Percentiles rank a stretch among this genome's conserved stretches.
These are phyloP conservation scores for Schrankia costaestrigalis DNA, from an alignment of 2,888 invertebrate genomes.

Conservation along the genomic window DNA sequence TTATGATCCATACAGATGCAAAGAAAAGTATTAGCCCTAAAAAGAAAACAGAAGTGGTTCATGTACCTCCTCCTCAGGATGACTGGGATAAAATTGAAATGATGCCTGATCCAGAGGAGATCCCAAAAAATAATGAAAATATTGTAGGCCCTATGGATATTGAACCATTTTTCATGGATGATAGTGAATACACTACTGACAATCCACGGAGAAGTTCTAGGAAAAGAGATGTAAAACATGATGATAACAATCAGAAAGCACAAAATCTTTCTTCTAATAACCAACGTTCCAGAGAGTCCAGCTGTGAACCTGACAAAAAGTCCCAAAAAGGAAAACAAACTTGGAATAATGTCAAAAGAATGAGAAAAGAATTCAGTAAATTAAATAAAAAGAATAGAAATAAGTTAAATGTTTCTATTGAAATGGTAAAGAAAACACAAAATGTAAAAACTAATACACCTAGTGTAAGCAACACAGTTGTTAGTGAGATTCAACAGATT, in stretches of 20 bases:
- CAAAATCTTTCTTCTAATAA: slow-evolving; percentile 37
- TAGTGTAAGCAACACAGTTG: slow-evolving; percentile 15
- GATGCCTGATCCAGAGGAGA: slow-evolving; percentile 49
- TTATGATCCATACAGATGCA: slow-evolving; percentile 50
- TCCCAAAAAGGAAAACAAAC: slow-evolving; percentile 50
- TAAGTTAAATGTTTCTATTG: slow-evolving; percentile 72
- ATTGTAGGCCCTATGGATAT: slow-evolving; percentile 51
- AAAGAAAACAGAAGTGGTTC: slow-evolving; percentile 42
- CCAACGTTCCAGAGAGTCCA: slow-evolving; percentile 41
- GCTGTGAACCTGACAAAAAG: slow-evolving; percentile 44
- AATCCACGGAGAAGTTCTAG: slow-evolving; percentile 65
- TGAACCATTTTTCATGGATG: slow-evolving; percentile 50
- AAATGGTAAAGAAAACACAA: slow-evolving; percentile 64
- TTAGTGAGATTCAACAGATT: slow-evolving; percentile 18
- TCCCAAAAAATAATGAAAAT: slow-evolving; percentile 43
- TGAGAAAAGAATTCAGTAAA: slow-evolving; percentile 72
- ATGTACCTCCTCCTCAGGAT: slow-evolving; percentile 51
- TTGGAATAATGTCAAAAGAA: slow-evolving; percentile 70
- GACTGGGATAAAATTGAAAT: slow-evolving; percentile 73
- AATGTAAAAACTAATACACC: slow-evolving; percentile 32
- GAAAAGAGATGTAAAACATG: slow-evolving; percentile 45
- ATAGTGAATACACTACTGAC: slow-evolving; percentile 48
- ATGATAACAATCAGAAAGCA: slow-evolving; percentile 27
- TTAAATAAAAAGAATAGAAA: slow-evolving; percentile 59
- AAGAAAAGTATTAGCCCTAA: slow-evolving; percentile 38